Base-by-base conservation (phyloP, 2,888 invertebrate species). In the Eurois occulta region DNA sequence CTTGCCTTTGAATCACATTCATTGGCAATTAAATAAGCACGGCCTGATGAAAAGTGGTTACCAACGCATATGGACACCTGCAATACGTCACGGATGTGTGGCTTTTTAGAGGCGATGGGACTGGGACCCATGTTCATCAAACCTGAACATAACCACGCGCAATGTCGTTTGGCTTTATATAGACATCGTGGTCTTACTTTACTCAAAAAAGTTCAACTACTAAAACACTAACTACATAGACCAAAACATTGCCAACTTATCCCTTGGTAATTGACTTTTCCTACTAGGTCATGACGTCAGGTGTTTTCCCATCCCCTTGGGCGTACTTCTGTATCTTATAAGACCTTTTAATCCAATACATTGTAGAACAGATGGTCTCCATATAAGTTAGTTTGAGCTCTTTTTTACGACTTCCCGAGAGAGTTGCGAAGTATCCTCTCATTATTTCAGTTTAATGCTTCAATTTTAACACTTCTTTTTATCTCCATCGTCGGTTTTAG, bases 351-450 rank as follows among this genome's bases (percentile, higher is more conserved):
- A 82, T 86, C 76, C 71, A 79, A 79, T 70, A 80, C 72, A 72
- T 65, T 77, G 72, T 75, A 78, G 65, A 78, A 72, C 76, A 87
- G 73, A 76, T 87, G 84, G 64, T 67, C 58, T 78, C 67, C 77
- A 76, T 84, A 84, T 79, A 83, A 87, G 78, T 78, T 75, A 80
- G 66, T 81, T 83, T 60, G 52, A 81, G 75, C 55, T 76, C 76
- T 81, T 81, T 74, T 87, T 87, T 86, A 86, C 55, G 80, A 76
- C 78, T 76, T 78, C 77, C 75, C 81, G 41, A 71, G 88, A 87
- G 81, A 85, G 71, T 74, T 75, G 64, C 52, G 68, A 75, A 80
- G 77, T 71, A 68, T 72, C 46, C 21, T 60, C 69, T 83, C 84
- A 86, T 86, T 79, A 77, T 79, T 86, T 72, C 43, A 77, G 80